These are phyloP conservation scores for Dendropsophus ebraccatus DNA, from an alignment of 2,113 vertebrate species.

Conservation along the genomic window DNA sequence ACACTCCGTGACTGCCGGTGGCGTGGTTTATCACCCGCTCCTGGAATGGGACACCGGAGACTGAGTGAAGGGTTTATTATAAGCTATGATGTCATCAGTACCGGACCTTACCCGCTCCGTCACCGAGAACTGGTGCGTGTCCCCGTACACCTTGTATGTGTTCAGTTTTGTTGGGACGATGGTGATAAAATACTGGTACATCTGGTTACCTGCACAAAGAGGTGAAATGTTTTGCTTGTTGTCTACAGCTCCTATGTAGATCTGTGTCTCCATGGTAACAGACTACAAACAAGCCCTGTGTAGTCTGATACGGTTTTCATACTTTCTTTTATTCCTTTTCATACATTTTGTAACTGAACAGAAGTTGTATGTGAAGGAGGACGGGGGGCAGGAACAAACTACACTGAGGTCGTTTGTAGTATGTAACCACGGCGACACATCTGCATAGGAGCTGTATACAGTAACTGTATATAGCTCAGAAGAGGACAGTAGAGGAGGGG, in stretches of 20 bases:
- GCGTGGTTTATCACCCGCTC: constrained; percentile 94
- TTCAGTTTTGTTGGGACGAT: constrained; percentile 96
- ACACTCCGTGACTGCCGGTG: constrained; percentile 94
- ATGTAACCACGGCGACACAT: not conserved
- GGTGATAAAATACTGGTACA: constrained; percentile 99
- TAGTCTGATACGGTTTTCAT: not conserved
- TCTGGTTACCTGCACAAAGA: constrained; percentile 87
- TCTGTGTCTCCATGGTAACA: not conserved
- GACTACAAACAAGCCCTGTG: not conserved
- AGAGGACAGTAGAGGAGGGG: not conserved
- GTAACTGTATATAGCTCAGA: no score
- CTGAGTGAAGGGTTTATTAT: not conserved
- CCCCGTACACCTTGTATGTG: constrained; percentile 89
- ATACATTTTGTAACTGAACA: not conserved
- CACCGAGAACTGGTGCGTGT: constrained; percentile 96
- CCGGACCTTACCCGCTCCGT: constrained; percentile 86
- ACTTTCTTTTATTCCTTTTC: not conserved
- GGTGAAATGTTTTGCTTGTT: no score
- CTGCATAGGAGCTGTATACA: no score
- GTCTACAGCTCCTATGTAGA: no score
- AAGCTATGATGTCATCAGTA: not conserved
- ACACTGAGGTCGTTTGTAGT: no score
- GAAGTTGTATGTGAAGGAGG: no score
- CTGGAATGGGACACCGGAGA: constrained; percentile 66
- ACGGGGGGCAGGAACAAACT: no score